Conservation (phyloP, 1,140 invertebrate species). For the Gonioctena quinquepunctata region DNA sequence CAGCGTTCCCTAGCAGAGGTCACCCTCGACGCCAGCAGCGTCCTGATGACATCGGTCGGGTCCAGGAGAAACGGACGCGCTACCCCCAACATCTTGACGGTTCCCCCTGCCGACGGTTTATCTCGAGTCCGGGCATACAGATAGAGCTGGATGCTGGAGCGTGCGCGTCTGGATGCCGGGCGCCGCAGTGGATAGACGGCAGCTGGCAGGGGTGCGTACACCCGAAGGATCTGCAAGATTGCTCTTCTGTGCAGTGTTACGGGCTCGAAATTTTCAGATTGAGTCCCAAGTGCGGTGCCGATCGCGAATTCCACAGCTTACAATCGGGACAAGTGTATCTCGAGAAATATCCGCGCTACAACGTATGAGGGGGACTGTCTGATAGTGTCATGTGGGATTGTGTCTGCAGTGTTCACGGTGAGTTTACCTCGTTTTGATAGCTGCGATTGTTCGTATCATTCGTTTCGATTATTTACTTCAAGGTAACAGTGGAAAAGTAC, state of each 20-base stretch:
- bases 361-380: not conserved
- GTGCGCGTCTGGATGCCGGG: constrained; percentile 45
- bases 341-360: no score
- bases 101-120: constrained; percentile 29
- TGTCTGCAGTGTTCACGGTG: not conserved
- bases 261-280: not conserved
- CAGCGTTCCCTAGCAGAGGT: not conserved
- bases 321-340: not conserved
- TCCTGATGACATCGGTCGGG: not conserved
- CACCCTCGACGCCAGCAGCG: not conserved
- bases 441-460: no score
- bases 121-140: constrained; percentile 45
- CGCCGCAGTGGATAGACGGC: constrained; percentile 41
- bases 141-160: constrained; percentile 48
- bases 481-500: no score
- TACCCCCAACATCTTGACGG: not conserved
- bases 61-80: not conserved
- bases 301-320: no score
- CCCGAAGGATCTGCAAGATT: constrained; percentile 32
- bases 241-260: constrained; percentile 3
- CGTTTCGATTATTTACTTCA: no score
- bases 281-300: not conserved
- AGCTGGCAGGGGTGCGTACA: constrained; percentile 39
- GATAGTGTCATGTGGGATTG: not conserved
- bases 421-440: no score